These are phyloP conservation scores for Bombyx mandarina DNA, from an alignment of 1,140 invertebrate genomes.

Conservation along the genomic window DNA sequence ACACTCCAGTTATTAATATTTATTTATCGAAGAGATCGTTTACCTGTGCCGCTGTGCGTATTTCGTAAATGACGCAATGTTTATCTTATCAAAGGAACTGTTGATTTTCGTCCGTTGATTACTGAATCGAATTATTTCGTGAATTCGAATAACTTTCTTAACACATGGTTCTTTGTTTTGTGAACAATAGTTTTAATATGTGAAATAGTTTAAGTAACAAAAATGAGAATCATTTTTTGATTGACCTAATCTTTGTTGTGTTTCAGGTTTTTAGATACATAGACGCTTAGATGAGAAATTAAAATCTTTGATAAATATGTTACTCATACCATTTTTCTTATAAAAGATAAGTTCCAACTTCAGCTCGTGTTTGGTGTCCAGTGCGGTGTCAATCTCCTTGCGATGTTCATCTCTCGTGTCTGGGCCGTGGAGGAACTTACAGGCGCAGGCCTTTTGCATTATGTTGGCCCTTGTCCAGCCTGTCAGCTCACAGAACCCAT, in stretches of 20 bases:
- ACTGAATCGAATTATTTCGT: background rate
- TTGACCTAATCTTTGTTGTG: too few relatives aligned
- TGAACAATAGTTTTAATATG: too few relatives aligned
- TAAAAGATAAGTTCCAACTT: slow-evolving; percentile 96
- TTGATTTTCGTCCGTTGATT: too few relatives aligned
- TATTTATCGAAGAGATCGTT: background rate
- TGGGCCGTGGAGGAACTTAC: slow-evolving; percentile 94
- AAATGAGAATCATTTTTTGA: too few relatives aligned
- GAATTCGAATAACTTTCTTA: too few relatives aligned
- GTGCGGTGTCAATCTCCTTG: slow-evolving; percentile 88
- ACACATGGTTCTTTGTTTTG: too few relatives aligned
- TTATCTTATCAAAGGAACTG: background rate
- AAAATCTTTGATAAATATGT: too few relatives aligned
- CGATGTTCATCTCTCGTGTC: slow-evolving; percentile 93
- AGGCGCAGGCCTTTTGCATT: slow-evolving; percentile 97
- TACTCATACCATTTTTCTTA: slow-evolving; percentile 89
- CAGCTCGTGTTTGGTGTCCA: slow-evolving; percentile 91
- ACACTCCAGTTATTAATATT: slow-evolving; percentile 3
- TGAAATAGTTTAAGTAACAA: too few relatives aligned
- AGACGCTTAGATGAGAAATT: too few relatives aligned
- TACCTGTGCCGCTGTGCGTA: too few relatives aligned
- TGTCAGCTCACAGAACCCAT: slow-evolving; percentile 97
- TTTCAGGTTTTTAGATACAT: too few relatives aligned
- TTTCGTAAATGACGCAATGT: background rate
- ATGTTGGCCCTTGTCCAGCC: slow-evolving; percentile 94